These are phyloP conservation scores for Andrena cerasifolii DNA, from an alignment of 1,140 invertebrate genomes.

Conservation along the genomic window DNA sequence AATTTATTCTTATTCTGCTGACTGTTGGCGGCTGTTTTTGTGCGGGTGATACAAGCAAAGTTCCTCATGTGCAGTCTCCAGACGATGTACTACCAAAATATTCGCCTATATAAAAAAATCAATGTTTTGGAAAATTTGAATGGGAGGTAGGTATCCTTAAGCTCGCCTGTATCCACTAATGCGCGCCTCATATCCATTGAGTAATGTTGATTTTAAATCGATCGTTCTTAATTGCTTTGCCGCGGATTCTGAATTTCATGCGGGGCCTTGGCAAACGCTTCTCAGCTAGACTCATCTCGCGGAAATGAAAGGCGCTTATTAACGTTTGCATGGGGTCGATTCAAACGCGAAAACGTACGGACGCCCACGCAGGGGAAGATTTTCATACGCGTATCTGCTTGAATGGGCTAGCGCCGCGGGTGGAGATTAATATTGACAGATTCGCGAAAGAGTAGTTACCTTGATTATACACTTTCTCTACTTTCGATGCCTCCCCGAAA, in stretches of 20 bases:
- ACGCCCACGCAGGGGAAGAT: background rate
- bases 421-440: conserved; percentile 48
- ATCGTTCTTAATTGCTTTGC: conserved; percentile 28
- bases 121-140: no score
- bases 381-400: conserved; percentile 8
- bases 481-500: conserved; percentile 10
- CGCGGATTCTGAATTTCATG: background rate
- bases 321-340: conserved; percentile 17
- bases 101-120: no score
- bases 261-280: conserved; percentile 16
- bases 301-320: conserved; percentile 31
- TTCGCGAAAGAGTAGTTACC: conserved; percentile 31
- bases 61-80: no score
- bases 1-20: no score
- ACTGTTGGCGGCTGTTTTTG: no score
- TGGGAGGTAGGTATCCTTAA: no score
- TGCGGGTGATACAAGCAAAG: no score
- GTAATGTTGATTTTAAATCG: conserved; percentile 14
- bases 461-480: background rate
- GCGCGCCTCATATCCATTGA: background rate
- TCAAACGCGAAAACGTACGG: background rate
- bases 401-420: background rate
- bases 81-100: no score
- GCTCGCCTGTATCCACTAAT: no score
- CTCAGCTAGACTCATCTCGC: conserved; percentile 16